A percentile compares a stretch with the other conserved stretches of the same genome.
These are phyloP conservation scores for Eulacestoma nigropectus DNA, from an alignment of 2,113 vertebrate genomes.

Conservation along the genomic window DNA sequence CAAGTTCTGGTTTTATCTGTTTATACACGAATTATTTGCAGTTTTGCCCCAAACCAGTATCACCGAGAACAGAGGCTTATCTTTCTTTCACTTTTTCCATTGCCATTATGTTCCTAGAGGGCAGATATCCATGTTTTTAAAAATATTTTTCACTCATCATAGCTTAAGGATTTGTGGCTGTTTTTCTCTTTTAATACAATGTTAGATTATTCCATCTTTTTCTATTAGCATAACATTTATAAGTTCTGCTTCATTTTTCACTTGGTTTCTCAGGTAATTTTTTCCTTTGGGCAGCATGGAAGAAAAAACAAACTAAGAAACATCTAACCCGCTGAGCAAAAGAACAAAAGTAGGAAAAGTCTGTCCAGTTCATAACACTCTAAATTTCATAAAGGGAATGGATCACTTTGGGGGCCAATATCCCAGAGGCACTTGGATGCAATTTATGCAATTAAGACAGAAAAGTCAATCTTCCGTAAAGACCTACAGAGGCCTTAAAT, in stretches of 20 bases:
- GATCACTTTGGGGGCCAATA: background rate
- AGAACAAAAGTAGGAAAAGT: background rate
- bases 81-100: background rate
- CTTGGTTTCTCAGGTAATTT: slow-evolving; percentile 36
- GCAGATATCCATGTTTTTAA: background rate
- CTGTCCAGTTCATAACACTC: background rate
- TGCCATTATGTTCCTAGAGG: background rate
- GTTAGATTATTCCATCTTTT: slow-evolving; percentile 32
- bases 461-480: background rate
- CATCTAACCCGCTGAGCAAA: background rate
- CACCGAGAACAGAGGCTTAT: slow-evolving; percentile 15
- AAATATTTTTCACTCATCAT: slow-evolving; percentile 17
- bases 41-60: slow-evolving; percentile 18
- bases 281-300: background rate
- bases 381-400: background rate
- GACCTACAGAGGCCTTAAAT: background rate
- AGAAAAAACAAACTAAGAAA: background rate
- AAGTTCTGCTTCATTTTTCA: slow-evolving; percentile 33
- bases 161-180: slow-evolving; percentile 23
- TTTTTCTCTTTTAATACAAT: slow-evolving; percentile 32
- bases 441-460: slow-evolving; percentile 3
- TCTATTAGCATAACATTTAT: slow-evolving; percentile 49
- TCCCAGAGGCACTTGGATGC: background rate
- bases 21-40: background rate
- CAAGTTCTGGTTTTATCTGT: background rate